Base-by-base conservation (phyloP, 2,113 vertebrate species). In the Aptenodytes forsteri region DNA sequence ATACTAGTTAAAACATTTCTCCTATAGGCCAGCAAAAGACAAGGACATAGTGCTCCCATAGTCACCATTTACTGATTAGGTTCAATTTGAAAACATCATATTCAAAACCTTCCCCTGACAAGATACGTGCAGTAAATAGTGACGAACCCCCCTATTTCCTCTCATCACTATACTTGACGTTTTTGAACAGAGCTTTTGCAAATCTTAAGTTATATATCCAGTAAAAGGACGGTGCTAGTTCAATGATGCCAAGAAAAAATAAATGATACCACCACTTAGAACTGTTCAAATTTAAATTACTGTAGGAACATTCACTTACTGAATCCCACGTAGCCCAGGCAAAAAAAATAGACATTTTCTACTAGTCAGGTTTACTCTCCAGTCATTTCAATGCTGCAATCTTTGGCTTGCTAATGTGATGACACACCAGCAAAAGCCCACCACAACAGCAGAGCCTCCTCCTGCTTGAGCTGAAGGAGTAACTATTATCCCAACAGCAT, bases 1-100 rank as follows among this genome's bases (percentile, higher is more conserved):
- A 97, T 16, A 94, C 84, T 83, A 94, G 80, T 95, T 96, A 96
- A 98, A 96, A 87, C 55, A 10, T 2, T 91, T 59, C 95, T 95
- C 30, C 83, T 79, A 21, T n/a, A 92, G 90, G 55, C 83, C 88
- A 76, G 80, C 21, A 27, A 23, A 40, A 72, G 87, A 27, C 20
- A 40, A 83, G 81, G 72, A 67, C 0, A 2, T 4, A 29, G 83
- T 5, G 7, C 70, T 25, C 34, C 52, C 78, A 17, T 6, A 29
- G 50, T n/a, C 78, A 15, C 66, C 59, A 42, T 32, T 42, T 40
- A 40, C n/a, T 47, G 61, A 85, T 69, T 26, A 49, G 73, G 66
- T 56, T 55, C 47, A 10, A 30, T 50, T 16, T n/a, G 78, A 69
- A 92, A 93, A 44, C 21, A 62, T 42, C 44, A 4, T 13, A 3